Evolutionary conservation across 2,888 invertebrate species (phyloP), one percentile per base, ranked within the genome.

Genomic region (Teleogryllus oceanicus): DNA sequence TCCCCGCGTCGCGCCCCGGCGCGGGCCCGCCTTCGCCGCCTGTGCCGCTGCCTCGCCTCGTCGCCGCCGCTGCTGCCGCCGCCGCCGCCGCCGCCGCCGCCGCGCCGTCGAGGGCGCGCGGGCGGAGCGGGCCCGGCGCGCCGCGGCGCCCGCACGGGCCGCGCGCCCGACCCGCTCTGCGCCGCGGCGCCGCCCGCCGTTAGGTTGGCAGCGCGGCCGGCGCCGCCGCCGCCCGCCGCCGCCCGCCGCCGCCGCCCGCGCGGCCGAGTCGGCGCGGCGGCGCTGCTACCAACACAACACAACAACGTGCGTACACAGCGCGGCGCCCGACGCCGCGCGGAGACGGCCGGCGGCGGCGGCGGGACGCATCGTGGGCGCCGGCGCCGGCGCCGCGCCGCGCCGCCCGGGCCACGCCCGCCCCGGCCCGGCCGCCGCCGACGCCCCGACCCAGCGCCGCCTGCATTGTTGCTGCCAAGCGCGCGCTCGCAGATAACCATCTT

Each of bases 201-300:
- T 37, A 37, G 37, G 37, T 37, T 37, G 37, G 37, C 37, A 62
- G 62, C 62, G 62, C 62, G 62, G 62, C 62, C 16, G 16, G 62
- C 62, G n/a, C 62, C 11, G 11, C 62, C n/a, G 62, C 62, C 62
- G 62, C 62, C 62, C 62, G 62, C 62, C 62, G 62, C 62, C 62
- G 62, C 13, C 62, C 16, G 62, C 62, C 62, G 62, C 62, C 62
- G 62, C 62, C 62, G 13, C 37, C 62, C 62, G 62, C 62, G 62
- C 62, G 62, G 62, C 62, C 62, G 62, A 62, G 62, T 62, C 62
- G 62, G 62, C 62, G 62, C 62, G 62, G 62, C 62, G 62, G 16
- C 62, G 62, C n/a, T n/a, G 62, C 62, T 62, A 62, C 62, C 62
- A 62, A 62, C 62, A 62, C 62, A 62, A 62, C 62, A 62, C 62